phyloP scores from a whole-genome alignment of 2,888 invertebrate species.

The Dinocampus coccinellae region DNA sequence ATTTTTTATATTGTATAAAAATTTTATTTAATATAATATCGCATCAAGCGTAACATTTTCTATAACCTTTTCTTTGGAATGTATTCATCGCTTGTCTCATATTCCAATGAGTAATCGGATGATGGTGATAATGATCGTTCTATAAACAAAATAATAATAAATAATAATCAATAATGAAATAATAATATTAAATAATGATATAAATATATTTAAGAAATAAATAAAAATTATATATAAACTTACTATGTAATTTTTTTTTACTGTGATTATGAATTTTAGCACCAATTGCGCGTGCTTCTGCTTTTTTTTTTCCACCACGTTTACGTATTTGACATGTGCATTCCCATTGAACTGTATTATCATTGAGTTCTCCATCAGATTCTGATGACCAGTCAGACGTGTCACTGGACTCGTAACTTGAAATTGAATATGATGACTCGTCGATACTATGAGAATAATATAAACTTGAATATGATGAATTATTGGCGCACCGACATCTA shows the following conservation, averaged over 20 bases:
- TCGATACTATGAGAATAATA: conserved; percentile 24
- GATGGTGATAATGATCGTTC: not conserved
- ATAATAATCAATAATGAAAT: not conserved
- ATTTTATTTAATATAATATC: not conserved
- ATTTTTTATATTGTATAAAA: too few species aligned
- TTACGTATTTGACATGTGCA: conserved; percentile 27
- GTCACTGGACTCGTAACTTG: conserved; percentile 12
- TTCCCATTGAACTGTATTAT: conserved; percentile 30
- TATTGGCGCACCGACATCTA: not conserved
- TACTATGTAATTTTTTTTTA: conserved; percentile 41
- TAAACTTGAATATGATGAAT: not conserved
- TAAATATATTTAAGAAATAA: not conserved
- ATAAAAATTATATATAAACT: conserved; percentile 22
- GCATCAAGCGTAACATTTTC: conserved; percentile 29
- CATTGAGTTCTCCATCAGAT: conserved; percentile 19
- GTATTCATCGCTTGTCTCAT: conserved; percentile 43
- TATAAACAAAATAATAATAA: not conserved
- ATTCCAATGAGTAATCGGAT: conserved; percentile 27
- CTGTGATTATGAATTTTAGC: conserved; percentile 15
- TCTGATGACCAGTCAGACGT: conserved; percentile 25
- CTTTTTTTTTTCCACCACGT: conserved; percentile 36
- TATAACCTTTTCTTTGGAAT: conserved; percentile 35
- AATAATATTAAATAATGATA: not conserved
- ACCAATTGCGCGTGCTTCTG: not conserved
- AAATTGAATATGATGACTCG: conserved; percentile 31